phyloP scores from a whole-genome alignment of 2,888 invertebrate species.

The Hanleya hanleyi region DNA sequence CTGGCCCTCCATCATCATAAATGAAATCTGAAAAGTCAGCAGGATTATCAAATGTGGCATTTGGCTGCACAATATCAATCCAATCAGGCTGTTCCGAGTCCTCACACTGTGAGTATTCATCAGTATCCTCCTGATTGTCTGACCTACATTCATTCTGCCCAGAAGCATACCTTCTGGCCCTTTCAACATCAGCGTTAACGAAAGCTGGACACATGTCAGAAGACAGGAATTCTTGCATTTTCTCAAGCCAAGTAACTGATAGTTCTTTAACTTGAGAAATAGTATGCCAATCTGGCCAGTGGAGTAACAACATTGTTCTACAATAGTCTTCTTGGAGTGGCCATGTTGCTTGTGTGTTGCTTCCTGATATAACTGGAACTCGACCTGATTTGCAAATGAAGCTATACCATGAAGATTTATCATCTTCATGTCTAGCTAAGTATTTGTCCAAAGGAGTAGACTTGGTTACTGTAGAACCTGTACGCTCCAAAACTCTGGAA shows the following conservation, averaged over 20 bases:
- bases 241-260: slow-evolving; percentile 30
- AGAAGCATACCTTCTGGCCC: not conserved
- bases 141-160: no score
- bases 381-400: slow-evolving; percentile 13
- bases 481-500: slow-evolving; percentile 27
- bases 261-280: slow-evolving; percentile 33
- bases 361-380: slow-evolving; percentile 19
- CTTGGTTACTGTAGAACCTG: slow-evolving; percentile 24
- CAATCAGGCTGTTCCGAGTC: slow-evolving; percentile 38
- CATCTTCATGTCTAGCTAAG: slow-evolving; percentile 15
- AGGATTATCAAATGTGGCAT: slow-evolving; percentile 18
- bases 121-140: no score
- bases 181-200: slow-evolving; percentile 33
- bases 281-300: slow-evolving; percentile 42
- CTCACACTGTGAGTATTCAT: no score
- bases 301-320: slow-evolving; percentile 35
- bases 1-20: slow-evolving; percentile 46
- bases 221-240: slow-evolving; percentile 28
- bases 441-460: slow-evolving; percentile 34
- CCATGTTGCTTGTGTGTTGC: slow-evolving; percentile 27
- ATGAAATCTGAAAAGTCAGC: slow-evolving; percentile 17
- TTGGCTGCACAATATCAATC: no score
- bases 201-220: slow-evolving; percentile 34
- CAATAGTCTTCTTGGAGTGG: slow-evolving; percentile 37
- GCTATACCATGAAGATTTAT: slow-evolving; percentile 13